Conservation (phyloP, 2,797 vertebrate genomes). For the Pseudochirops corinnae region DNA sequence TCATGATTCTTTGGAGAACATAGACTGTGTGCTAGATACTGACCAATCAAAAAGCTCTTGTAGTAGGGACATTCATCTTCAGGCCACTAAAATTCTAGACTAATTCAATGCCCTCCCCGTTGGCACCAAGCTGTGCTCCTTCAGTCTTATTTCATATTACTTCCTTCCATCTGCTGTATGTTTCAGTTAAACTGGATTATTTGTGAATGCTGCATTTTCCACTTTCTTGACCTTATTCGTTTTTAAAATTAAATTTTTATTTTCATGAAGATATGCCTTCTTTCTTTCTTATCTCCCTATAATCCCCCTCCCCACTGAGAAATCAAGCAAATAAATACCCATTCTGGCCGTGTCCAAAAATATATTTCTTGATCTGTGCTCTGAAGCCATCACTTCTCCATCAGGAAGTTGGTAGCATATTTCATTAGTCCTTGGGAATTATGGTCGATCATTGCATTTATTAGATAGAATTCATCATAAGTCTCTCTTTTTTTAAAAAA, state of each 20-base stretch:
- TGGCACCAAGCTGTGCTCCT: neutral
- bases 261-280: neutral
- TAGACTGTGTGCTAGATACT: neutral
- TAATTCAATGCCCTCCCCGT: neutral
- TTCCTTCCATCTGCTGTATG: neutral
- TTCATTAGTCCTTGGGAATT: neutral
- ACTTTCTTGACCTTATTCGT: neutral
- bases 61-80: neutral
- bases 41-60: neutral
- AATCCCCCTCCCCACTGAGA: neutral
- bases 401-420: neutral
- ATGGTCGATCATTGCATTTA: neutral
- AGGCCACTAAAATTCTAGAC: neutral
- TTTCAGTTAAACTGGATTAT: slow-evolving; percentile 3
- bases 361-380: neutral
- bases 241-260: neutral
- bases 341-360: neutral
- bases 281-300: neutral
- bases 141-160: neutral
- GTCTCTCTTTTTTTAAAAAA: neutral
- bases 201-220: neutral
- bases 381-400: neutral
- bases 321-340: neutral
- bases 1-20: neutral
- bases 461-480: neutral